phyloP scores from a whole-genome alignment of 2,113 vertebrate species.

The Macquaria ambigua region DNA sequence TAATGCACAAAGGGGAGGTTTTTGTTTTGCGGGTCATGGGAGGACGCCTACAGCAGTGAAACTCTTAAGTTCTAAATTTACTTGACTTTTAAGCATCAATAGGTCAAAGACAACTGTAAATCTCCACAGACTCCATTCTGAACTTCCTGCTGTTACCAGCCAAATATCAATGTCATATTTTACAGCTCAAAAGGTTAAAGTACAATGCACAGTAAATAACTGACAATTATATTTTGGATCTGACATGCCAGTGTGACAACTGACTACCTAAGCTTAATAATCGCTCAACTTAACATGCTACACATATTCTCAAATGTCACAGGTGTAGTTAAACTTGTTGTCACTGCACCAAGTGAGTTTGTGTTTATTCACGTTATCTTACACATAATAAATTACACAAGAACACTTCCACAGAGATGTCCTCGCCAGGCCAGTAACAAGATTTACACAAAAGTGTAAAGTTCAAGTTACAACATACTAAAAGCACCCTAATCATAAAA shows the following conservation, averaged over 20 bases:
- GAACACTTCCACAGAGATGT: slow-evolving; percentile 5
- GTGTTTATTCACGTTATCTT: slow-evolving; percentile 33
- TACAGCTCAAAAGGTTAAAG: background rate
- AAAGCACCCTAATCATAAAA: background rate
- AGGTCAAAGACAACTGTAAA: slow-evolving; percentile 39
- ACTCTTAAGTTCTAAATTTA: slow-evolving; percentile 56
- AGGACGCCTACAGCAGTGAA: slow-evolving; percentile 42
- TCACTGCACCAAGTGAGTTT: background rate
- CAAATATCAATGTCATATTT: slow-evolving; percentile 3
- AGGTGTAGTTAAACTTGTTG: background rate
- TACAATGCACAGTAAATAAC: background rate
- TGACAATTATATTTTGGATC: background rate
- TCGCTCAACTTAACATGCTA: background rate
- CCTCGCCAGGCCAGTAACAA: background rate
- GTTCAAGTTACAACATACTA: background rate
- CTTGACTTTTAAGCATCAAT: slow-evolving; percentile 38
- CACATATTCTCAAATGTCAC: background rate
- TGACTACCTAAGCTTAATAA: background rate
- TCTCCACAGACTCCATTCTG: slow-evolving; percentile 3
- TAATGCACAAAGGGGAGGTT: slow-evolving; percentile 52
- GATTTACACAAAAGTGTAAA: slow-evolving; percentile 1
- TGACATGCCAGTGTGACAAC: background rate
- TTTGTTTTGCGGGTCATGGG: slow-evolving; percentile 60
- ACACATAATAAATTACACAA: slow-evolving; percentile 21
- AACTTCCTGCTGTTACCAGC: slow-evolving; percentile 3